Evolutionary conservation across 2,797 vertebrate species (phyloP).

Genomic region (Lates japonicus): DNA sequence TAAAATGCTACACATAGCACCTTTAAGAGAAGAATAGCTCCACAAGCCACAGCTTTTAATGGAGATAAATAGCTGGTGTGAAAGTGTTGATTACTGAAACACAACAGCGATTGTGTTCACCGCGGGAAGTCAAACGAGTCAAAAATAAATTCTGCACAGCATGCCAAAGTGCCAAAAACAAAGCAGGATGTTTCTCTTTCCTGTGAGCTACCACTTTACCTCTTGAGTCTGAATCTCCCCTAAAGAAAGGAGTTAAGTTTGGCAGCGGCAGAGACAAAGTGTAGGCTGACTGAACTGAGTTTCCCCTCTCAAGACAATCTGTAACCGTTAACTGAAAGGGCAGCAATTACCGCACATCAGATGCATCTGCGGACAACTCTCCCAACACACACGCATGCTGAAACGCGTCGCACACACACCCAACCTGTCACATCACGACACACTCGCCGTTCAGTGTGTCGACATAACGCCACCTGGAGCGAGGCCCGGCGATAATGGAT

Average conservation of each 20-base stretch:
- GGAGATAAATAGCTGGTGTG: constrained; percentile 43
- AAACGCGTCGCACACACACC: constrained; percentile 35
- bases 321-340: constrained; percentile 77
- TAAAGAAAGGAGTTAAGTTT: constrained; percentile 62
- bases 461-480: constrained; percentile 83
- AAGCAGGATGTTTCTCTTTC: constrained; percentile 27
- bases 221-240: constrained; percentile 49
- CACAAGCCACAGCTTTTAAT: constrained; percentile 29
- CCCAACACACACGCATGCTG: not conserved
- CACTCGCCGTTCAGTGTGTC: constrained; percentile 63
- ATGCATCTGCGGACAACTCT: constrained; percentile 61
- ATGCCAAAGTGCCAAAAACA: constrained; percentile 41
- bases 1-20: constrained; percentile 21
- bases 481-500: constrained; percentile 80
- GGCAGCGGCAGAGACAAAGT: constrained; percentile 42
- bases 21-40: constrained; percentile 27
- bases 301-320: constrained; percentile 65
- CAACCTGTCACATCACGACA: constrained; percentile 79
- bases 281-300: constrained; percentile 53
- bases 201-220: constrained; percentile 33
- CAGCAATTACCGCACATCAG: constrained; percentile 83
- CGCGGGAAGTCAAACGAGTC: constrained; percentile 56
- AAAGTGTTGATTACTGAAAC: constrained; percentile 59
- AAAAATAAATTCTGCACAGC: constrained; percentile 51
- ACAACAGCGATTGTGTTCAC: constrained; percentile 49